Percentiles rank a stretch among this genome's conserved stretches.
Conservation (phyloP, 2,888 invertebrate species). For the Acrobasis consociella region DNA sequence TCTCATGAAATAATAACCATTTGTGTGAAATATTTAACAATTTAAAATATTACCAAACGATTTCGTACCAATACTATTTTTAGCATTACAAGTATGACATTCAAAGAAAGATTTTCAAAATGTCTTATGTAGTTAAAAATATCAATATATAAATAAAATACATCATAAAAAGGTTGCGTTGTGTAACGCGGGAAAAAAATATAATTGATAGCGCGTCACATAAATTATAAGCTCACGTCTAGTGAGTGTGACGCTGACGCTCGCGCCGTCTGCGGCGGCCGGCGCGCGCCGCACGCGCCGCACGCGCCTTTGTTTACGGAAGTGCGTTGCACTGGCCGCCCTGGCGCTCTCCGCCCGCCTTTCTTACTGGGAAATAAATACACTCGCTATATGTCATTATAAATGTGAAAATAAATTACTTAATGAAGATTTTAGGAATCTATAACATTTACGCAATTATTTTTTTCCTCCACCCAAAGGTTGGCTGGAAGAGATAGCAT, state of each 20-base stretch:
- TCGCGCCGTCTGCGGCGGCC: slow-evolving; percentile 2
- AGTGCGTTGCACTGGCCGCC: slow-evolving; percentile 20
- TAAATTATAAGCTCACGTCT: too few species aligned
- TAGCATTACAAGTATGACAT: too few species aligned
- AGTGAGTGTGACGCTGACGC: background rate
- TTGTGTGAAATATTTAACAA: background rate
- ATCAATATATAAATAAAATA: background rate
- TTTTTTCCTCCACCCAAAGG: too few species aligned
- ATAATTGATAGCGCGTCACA: slow-evolving; percentile 20
- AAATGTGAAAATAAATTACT: too few species aligned
- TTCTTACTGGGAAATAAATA: background rate
- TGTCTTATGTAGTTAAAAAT: too few species aligned
- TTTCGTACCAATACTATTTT: too few species aligned
- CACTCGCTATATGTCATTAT: background rate
- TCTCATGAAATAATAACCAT: background rate
- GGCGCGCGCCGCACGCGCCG: slow-evolving; percentile 6
- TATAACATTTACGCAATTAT: too few species aligned
- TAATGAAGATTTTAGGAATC: too few species aligned
- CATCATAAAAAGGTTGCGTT: background rate
- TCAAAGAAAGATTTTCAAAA: too few species aligned
- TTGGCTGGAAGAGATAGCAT: too few species aligned
- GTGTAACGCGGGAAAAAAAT: slow-evolving; percentile 22
- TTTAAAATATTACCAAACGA: too few species aligned
- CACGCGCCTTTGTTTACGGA: slow-evolving; percentile 31
- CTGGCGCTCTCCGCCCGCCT: slow-evolving; percentile 15